phyloP scores from a whole-genome alignment of 2,113 vertebrate genomes.

The Illadopsis cleaveri region DNA sequence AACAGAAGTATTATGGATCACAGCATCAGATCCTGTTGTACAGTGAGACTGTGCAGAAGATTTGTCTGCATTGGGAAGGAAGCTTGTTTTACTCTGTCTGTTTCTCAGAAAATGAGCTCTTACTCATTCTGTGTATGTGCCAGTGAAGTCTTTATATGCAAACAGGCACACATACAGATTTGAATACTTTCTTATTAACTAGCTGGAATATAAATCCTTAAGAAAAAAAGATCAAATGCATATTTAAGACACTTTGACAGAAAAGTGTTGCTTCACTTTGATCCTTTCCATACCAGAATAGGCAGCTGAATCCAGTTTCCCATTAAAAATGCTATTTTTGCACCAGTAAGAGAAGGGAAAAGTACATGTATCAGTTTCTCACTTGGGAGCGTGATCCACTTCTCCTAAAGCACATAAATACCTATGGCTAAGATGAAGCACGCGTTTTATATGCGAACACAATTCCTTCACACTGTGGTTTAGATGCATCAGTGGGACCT shows the following conservation, averaged over 20 bases:
- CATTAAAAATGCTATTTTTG: neutral
- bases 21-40: neutral
- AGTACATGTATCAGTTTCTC: rapidly evolving
- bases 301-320: neutral
- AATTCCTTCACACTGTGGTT: neutral
- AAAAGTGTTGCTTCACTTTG: neutral
- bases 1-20: neutral
- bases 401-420: neutral
- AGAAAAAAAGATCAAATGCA: neutral
- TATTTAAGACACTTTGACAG: neutral
- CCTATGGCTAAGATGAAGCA: neutral
- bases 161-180: neutral
- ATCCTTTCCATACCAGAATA: neutral
- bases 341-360: neutral
- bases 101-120: neutral
- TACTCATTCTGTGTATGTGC: neutral
- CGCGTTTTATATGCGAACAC: neutral
- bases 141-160: neutral
- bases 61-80: neutral
- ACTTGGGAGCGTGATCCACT: neutral
- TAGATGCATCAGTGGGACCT: neutral
- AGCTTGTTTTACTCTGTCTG: neutral
- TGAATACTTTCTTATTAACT: neutral
- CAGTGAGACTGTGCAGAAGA: neutral
- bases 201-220: neutral